Conservation (phyloP, 2,113 vertebrate species). For the Engystomops pustulosus region DNA sequence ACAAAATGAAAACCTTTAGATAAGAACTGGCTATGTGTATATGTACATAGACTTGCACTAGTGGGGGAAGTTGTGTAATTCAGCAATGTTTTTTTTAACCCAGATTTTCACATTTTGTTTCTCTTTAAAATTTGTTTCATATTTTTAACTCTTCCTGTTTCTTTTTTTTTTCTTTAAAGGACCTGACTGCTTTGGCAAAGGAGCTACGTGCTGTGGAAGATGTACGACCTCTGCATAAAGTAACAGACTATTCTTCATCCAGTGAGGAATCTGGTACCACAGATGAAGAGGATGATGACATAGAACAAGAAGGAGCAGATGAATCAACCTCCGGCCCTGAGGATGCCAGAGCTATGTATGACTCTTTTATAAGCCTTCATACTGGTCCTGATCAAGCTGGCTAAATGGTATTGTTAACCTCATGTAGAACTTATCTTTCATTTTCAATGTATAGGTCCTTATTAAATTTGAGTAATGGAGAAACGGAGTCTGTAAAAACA, state of each 20-base stretch:
- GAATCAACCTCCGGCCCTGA: slow-evolving; percentile 94
- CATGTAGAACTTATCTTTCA: neutral
- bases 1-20: no score
- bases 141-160: no score
- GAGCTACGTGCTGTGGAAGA: slow-evolving; percentile 95
- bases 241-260: slow-evolving; percentile 96
- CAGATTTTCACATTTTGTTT: no score
- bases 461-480: slow-evolving; percentile 93
- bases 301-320: slow-evolving; percentile 92
- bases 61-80: no score
- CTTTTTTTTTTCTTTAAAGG: slow-evolving; percentile 69
- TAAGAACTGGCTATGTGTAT: no score
- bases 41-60: no score
- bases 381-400: neutral
- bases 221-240: slow-evolving; percentile 91
- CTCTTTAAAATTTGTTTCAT: no score
- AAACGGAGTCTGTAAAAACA: slow-evolving; percentile 93
- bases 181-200: slow-evolving; percentile 93
- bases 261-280: slow-evolving; percentile 97
- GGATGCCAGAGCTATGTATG: slow-evolving; percentile 91
- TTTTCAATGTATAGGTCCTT: slow-evolving; percentile 72
- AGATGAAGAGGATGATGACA: slow-evolving; percentile 95
- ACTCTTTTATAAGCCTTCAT: slow-evolving; percentile 48
- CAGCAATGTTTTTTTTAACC: no score
- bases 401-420: neutral